Conservation (phyloP, 2,113 vertebrate species). For the Geothlypis trichas region DNA sequence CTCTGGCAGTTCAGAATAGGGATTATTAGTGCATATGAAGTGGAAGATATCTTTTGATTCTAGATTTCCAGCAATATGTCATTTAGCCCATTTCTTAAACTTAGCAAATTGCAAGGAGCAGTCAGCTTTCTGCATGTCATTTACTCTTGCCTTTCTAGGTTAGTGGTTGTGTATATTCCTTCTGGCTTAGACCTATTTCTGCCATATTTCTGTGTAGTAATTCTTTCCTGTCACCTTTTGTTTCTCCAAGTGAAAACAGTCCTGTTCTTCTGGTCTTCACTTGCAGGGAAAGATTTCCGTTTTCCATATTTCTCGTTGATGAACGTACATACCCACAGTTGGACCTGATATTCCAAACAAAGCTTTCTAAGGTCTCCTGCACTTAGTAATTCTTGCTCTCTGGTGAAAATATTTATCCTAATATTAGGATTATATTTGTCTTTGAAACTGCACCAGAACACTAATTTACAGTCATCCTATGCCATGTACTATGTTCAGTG, state of each 20-base stretch:
- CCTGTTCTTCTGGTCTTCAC: background rate
- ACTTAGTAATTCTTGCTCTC: background rate
- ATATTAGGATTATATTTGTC: background rate
- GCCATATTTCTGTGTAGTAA: background rate
- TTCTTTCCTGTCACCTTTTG: background rate
- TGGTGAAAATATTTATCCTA: background rate
- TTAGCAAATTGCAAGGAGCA: background rate
- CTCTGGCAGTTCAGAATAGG: background rate
- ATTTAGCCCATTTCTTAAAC: background rate
- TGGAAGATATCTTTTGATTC: background rate
- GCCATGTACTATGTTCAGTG: background rate
- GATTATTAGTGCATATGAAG: background rate
- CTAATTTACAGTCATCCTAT: background rate
- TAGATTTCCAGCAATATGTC: background rate
- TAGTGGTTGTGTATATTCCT: background rate
- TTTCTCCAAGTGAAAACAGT: background rate
- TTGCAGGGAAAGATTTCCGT: background rate
- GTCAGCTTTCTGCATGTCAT: background rate
- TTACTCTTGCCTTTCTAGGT: background rate
- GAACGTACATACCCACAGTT: background rate
- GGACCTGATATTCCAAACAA: background rate
- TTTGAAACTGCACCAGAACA: background rate
- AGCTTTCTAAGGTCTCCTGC: background rate
- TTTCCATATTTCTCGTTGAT: background rate
- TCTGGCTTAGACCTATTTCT: background rate